A percentile compares a stretch with the other conserved stretches of the same genome.
phyloP scores from a whole-genome alignment of 2,797 vertebrate genomes.

The Pteronotus mesoamericanus region DNA sequence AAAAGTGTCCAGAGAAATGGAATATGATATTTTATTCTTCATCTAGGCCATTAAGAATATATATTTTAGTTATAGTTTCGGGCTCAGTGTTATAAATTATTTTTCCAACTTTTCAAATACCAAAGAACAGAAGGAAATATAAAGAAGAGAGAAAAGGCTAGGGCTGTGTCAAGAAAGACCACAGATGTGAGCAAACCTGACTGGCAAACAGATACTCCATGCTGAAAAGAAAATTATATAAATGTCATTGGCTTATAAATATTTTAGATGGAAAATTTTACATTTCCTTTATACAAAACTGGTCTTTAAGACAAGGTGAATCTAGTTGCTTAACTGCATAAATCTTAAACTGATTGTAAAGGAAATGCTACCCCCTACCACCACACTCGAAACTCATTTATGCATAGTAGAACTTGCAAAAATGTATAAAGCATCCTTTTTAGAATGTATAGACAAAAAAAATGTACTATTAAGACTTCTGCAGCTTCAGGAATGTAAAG shows the following conservation, averaged over 20 bases:
- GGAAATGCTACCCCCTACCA: neutral
- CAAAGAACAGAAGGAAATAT: neutral
- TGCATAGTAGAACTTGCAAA: neutral
- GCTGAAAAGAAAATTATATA: neutral
- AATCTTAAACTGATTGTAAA: neutral
- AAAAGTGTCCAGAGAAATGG: slow-evolving; percentile 45
- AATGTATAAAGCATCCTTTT: neutral
- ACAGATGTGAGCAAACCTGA: neutral
- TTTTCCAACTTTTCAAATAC: neutral
- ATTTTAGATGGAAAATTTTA: neutral
- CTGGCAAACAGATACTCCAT: neutral
- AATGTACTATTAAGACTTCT: neutral
- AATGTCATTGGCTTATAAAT: neutral
- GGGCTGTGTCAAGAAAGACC: neutral
- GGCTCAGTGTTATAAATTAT: neutral
- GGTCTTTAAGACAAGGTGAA: neutral
- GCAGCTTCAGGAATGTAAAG: neutral
- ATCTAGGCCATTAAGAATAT: neutral
- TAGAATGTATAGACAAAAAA: neutral
- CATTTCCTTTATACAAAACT: neutral
- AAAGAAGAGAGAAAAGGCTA: neutral
- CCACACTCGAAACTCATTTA: neutral
- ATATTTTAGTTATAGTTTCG: neutral
- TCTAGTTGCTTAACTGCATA: neutral
- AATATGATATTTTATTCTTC: slow-evolving; percentile 25